Evolutionary conservation across 2,888 invertebrate species (phyloP).

Genomic region (Sarcophaga carnaria): DNA sequence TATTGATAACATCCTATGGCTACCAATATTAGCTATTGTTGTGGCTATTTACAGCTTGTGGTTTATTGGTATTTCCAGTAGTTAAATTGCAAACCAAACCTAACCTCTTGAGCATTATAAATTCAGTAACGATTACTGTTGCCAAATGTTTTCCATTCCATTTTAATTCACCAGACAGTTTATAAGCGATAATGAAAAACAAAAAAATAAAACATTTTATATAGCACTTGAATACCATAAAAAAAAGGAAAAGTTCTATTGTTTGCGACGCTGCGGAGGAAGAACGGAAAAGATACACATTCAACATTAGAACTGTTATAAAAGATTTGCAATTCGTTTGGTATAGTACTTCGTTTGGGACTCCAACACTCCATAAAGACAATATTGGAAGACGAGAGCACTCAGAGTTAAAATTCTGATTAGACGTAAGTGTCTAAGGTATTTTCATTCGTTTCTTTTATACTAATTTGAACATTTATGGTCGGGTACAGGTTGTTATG

Average conservation of each 20-base stretch:
- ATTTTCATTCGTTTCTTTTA: background rate
- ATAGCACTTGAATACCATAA: background rate
- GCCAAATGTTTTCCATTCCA: slow-evolving; percentile 4
- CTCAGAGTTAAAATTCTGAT: slow-evolving; percentile 7
- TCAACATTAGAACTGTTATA: slow-evolving; percentile 21
- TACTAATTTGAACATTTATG: too few species aligned
- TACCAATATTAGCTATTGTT: background rate
- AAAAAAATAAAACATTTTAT: background rate
- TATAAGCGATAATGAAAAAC: background rate
- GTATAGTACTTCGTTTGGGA: slow-evolving; percentile 19
- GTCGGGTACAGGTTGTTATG: too few species aligned
- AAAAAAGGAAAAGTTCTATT: background rate
- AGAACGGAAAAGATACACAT: slow-evolving; percentile 15
- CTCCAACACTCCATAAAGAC: slow-evolving; percentile 34
- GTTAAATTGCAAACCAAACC: slow-evolving; percentile 33
- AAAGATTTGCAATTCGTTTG: slow-evolving; percentile 34
- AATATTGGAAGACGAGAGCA: slow-evolving; percentile 41
- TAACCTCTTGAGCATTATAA: slow-evolving; percentile 33
- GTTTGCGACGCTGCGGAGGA: background rate
- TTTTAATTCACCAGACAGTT: too few species aligned
- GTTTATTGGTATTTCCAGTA: slow-evolving; percentile 39
- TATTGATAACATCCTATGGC: background rate
- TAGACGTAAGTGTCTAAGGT: background rate
- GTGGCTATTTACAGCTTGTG: background rate
- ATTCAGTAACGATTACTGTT: slow-evolving; percentile 2